Evolutionary conservation across 2,888 invertebrate species (phyloP), one percentile per base, ranked within the genome.

Genomic region (Phengaris arion): DNA sequence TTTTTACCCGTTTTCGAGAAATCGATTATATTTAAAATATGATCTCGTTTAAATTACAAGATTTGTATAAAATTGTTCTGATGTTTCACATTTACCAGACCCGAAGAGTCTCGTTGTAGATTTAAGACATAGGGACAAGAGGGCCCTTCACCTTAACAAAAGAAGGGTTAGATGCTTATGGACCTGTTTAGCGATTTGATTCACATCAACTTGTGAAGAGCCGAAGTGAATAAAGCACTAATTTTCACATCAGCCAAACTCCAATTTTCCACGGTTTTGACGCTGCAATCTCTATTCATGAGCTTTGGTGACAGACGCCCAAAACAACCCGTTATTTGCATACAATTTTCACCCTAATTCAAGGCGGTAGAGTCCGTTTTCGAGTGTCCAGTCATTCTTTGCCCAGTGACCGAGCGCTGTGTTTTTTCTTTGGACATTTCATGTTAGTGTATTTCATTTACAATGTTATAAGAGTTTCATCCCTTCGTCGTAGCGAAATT

Each of bases 221-320:
- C 74, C 70, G 73, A 77, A 77, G 76, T 76, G 75, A 77, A 78
- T 77, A 77, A 80, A 78, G 79, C 78, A 79, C 79, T 79, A 78
- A 80, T 80, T 79, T 79, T 78, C 77, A 75, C 76, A 78, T 79
- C 78, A 76, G 70, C 78, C 81, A 82, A 84, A 83, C 81, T 87
- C 85, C 87, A 89, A 89, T 89, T 90, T 90, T 87, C 86, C 86
- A 83, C 88, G 85, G 86, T 90, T 89, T 89, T 88, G 86, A 86
- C 86, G 85, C 83, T 84, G 86, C 89, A 90, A 90, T 90, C 87
- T 90, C 89, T 90, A 90, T 90, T 90, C 89, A 90, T 90, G 90
- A 90, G 90, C 85, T 84, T 83, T 76, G 77, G 83, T 84, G 86
- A 83, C 82, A 79, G 81, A 79, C 80, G 73, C 77, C 54, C 70